These are phyloP conservation scores for Dicerorhinus sumatrensis DNA, from an alignment of 2,113 vertebrate species.

Conservation along the genomic window DNA sequence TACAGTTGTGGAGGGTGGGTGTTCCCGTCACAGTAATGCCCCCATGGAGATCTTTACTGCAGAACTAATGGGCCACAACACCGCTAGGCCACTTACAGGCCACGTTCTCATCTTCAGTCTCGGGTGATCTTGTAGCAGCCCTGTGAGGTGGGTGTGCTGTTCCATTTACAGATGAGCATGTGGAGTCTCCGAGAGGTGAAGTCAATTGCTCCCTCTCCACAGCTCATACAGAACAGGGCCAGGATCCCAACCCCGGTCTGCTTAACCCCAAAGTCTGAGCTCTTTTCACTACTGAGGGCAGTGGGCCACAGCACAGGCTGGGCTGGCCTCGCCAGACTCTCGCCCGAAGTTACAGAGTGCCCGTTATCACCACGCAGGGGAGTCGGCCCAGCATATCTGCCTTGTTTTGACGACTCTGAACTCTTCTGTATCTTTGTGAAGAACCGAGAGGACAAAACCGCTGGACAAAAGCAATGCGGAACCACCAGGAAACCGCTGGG, in stretches of 20 bases:
- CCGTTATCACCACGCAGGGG: accelerated
- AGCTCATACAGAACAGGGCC: neutral
- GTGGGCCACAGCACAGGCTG: neutral
- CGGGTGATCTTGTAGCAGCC: neutral
- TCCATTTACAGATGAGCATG: neutral
- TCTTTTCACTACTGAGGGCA: neutral
- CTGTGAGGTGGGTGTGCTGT: neutral
- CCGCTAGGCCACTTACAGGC: accelerated
- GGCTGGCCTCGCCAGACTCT: too few relatives aligned
- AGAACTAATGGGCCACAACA: neutral
- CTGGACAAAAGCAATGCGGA: neutral
- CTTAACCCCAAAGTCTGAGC: neutral
- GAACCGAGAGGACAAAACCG: neutral
- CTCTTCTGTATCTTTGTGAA: neutral
- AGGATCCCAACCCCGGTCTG: neutral
- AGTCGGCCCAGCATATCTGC: neutral
- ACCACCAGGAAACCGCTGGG: neutral
- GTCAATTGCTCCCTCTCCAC: accelerated
- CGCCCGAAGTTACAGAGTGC: neutral
- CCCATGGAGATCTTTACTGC: accelerated
- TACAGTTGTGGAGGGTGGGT: neutral
- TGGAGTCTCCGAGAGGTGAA: neutral
- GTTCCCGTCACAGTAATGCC: neutral
- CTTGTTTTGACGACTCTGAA: neutral
- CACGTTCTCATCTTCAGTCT: neutral